Percentiles rank a stretch among this genome's conserved stretches.
These are phyloP conservation scores for Diplolepis rosae DNA, from an alignment of 2,888 invertebrate species.

Conservation along the genomic window DNA sequence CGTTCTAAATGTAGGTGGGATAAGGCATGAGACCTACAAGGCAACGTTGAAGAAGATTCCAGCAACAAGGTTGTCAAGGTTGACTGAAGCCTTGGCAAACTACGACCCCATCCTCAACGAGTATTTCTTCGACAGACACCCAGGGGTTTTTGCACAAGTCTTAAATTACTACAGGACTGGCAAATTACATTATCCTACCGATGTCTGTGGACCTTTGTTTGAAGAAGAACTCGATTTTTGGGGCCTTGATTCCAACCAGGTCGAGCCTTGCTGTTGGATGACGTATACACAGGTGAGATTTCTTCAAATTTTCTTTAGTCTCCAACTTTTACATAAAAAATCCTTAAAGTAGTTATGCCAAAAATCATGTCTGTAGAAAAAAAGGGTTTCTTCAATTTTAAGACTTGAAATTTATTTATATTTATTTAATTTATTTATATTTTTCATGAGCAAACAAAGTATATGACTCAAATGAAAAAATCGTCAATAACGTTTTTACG, in stretches of 20 bases:
- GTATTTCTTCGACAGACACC: conserved; percentile 99
- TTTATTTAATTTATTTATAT: too few species aligned
- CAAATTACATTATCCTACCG: conserved; percentile 98
- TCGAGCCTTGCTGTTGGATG: conserved; percentile 99
- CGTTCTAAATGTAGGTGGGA: conserved; percentile 98
- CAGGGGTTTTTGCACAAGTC: conserved; percentile 97
- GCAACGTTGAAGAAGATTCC: conserved; percentile 98
- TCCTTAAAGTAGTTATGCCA: too few species aligned
- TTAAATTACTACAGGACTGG: conserved; percentile 99
- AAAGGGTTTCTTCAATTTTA: too few species aligned
- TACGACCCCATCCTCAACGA: conserved; percentile 99
- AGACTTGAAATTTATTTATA: too few species aligned
- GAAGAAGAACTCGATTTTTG: conserved; percentile 99
- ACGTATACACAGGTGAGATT: conserved; percentile 91
- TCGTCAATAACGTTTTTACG: too few species aligned
- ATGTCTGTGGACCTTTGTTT: conserved; percentile 98
- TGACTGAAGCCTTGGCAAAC: conserved; percentile 98
- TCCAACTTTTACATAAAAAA: too few species aligned
- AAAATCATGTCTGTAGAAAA: too few species aligned
- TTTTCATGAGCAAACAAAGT: too few species aligned
- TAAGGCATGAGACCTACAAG: conserved; percentile 97
- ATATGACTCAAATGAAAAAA: too few species aligned
- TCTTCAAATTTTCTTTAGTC: neutral
- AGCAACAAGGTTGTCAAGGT: conserved; percentile 92
- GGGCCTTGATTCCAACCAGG: conserved; percentile 99